Evolutionary conservation across 2,888 invertebrate species (phyloP).

Genomic region (Xestia ashworthii): DNA sequence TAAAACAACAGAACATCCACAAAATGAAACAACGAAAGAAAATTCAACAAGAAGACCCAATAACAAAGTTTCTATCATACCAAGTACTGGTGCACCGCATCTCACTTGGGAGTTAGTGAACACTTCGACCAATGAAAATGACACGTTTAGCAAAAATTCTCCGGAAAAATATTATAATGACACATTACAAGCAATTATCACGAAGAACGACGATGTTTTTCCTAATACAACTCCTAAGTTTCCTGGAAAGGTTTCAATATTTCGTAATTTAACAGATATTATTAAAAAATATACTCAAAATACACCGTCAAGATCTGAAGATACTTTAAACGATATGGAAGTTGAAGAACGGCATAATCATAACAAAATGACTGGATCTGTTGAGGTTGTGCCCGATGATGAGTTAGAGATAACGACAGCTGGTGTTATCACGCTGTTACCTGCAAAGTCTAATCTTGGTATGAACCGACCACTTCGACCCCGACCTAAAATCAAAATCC

Average conservation of each 20-base stretch:
- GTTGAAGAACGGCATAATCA: slow-evolving; percentile 76
- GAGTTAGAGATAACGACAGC: slow-evolving; percentile 84
- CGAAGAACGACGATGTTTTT: slow-evolving; percentile 88
- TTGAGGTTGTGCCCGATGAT: slow-evolving; percentile 87
- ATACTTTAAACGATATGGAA: slow-evolving; percentile 66
- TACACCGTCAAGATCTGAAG: slow-evolving; percentile 66
- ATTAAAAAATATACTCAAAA: slow-evolving; percentile 92
- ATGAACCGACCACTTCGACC: slow-evolving; percentile 93
- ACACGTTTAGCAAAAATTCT: slow-evolving; percentile 79
- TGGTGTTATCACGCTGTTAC: slow-evolving; percentile 91
- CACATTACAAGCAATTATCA: slow-evolving; percentile 92
- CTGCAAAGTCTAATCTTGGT: slow-evolving; percentile 95
- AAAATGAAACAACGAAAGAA: slow-evolving; percentile 75
- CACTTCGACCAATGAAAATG: slow-evolving; percentile 86
- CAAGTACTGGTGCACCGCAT: slow-evolving; percentile 82
- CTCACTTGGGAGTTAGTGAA: slow-evolving; percentile 92
- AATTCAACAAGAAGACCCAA: slow-evolving; percentile 84
- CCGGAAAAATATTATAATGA: slow-evolving; percentile 91
- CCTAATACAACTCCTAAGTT: slow-evolving; percentile 87
- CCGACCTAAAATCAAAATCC: slow-evolving; percentile 87
- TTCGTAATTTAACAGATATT: slow-evolving; percentile 92
- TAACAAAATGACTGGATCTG: slow-evolving; percentile 83
- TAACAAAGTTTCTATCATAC: slow-evolving; percentile 87
- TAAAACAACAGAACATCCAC: slow-evolving; percentile 58
- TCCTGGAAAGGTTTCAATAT: slow-evolving; percentile 84